Evolutionary conservation across 2,888 invertebrate species (phyloP), one percentile per base, ranked within the genome.

Genomic region (Trilocha varians): DNA sequence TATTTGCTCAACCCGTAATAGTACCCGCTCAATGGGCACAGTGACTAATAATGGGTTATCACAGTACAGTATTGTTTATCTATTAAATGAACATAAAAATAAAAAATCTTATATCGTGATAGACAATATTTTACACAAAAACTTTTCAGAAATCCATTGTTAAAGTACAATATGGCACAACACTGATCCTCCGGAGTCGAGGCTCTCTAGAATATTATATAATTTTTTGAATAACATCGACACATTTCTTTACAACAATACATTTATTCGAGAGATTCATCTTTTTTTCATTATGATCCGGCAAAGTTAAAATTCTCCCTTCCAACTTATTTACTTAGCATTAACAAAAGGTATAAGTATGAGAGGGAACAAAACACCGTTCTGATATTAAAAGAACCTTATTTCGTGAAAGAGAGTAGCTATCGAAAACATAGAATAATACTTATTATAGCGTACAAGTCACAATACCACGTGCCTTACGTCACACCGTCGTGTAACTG

Each of bases 341-440:
- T 61, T 57, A 65, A 66, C 63, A 66, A 71, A 62, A 62, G 64
- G 55, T 50, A 59, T 50, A 55, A 53, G 57, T 57, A 62, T 56
- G 54, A 54, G 52, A 53, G 50, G 52, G 60, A 62, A 65, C 58
- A 62, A 63, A 60, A 56, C 53, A 51, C 49, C 52, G 56, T 57
- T 59, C 59, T 59, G 58, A 58, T 60, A 70, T 62, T 67, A 65
- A n/a, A 59, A 66, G 62, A 64, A 56, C 60, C 57, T 63, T 63
- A 68, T 67, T 68, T 63, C 52, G 57, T 50, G 62, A 62, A 70
- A 67, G 60, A 58, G 50, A 59, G 63, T 59, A 65, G 54, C 60
- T 56, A 65, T 64, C 64, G 63, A 67, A 70, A 70, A 70, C 65
- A 66, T 65, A 59, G 63, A 70, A 70, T 75, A 75, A 71, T 73